A percentile compares a stretch with the other conserved stretches of the same genome.
These are phyloP conservation scores for Himalopsyche tibetana DNA, from an alignment of 2,888 invertebrate species.

Conservation along the genomic window DNA sequence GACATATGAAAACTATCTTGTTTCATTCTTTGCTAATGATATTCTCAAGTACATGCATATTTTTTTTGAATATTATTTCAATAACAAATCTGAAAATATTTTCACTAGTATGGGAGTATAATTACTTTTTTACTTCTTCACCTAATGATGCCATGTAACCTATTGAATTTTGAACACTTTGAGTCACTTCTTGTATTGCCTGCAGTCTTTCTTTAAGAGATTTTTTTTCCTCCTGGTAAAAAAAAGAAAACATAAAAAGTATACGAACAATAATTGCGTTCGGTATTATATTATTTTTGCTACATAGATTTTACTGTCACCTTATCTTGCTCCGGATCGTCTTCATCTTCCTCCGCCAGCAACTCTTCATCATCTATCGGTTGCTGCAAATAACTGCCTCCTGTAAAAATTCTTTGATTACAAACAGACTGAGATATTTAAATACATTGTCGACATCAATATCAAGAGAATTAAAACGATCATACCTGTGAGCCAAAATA, in stretches of 20 bases:
- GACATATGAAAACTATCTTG: too few relatives aligned
- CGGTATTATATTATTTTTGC: background rate
- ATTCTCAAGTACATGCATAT: too few relatives aligned
- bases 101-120: conserved; percentile 58
- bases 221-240: conserved; percentile 92
- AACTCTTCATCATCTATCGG: conserved; percentile 82
- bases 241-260: conserved; percentile 54
- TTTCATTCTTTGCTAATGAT: too few relatives aligned
- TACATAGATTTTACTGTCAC: conserved; percentile 69
- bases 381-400: conserved; percentile 73
- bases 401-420: conserved; percentile 67
- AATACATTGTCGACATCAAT: background rate
- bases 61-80: background rate
- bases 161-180: conserved; percentile 96
- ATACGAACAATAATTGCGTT: background rate
- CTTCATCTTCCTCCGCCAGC: conserved; percentile 87
- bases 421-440: background rate
- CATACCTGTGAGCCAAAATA: conserved; percentile 74
- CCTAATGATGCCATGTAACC: conserved; percentile 96
- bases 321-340: conserved; percentile 94
- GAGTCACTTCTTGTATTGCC: conserved; percentile 97
- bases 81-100: too few relatives aligned
- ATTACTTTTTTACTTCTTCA: conserved; percentile 96
- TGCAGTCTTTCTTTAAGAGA: conserved; percentile 94
- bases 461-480: background rate